phyloP scores from a whole-genome alignment of 2,888 invertebrate species.

The Melinaea menophilus region DNA sequence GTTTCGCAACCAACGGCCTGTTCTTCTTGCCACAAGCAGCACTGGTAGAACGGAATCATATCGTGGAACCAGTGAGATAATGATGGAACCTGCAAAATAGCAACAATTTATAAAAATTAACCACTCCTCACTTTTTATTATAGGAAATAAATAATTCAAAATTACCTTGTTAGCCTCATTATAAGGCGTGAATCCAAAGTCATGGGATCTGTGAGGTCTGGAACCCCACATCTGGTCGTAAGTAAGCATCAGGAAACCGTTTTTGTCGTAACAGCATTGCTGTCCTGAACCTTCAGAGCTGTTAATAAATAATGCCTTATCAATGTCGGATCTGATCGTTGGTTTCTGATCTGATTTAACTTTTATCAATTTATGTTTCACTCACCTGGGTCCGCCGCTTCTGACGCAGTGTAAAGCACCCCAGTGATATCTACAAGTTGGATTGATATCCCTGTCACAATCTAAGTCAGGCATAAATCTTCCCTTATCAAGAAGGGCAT shows the following conservation, averaged over 20 bases:
- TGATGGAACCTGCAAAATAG: conserved; percentile 83
- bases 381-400: conserved; percentile 93
- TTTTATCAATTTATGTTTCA: conserved; percentile 26
- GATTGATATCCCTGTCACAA: conserved; percentile 95
- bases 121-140: not conserved
- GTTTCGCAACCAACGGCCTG: conserved; percentile 96
- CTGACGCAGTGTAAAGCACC: conserved; percentile 95
- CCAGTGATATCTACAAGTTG: conserved; percentile 91
- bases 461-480: conserved; percentile 92
- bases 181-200: conserved; percentile 95
- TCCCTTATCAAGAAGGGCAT: conserved; percentile 95
- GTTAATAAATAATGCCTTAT: conserved; percentile 6
- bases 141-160: no score
- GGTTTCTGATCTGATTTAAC: no score
- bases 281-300: conserved; percentile 95
- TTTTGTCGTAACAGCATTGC: conserved; percentile 98
- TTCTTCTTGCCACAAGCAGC: conserved; percentile 96
- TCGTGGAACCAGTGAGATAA: conserved; percentile 98
- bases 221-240: conserved; percentile 98
- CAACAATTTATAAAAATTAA: not conserved
- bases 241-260: conserved; percentile 93
- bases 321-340: not conserved
- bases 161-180: conserved; percentile 93
- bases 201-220: conserved; percentile 89
- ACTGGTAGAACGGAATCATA: conserved; percentile 94